Base-by-base conservation (phyloP, 2,888 invertebrate genomes). In the Cosmopolites sordidus region DNA sequence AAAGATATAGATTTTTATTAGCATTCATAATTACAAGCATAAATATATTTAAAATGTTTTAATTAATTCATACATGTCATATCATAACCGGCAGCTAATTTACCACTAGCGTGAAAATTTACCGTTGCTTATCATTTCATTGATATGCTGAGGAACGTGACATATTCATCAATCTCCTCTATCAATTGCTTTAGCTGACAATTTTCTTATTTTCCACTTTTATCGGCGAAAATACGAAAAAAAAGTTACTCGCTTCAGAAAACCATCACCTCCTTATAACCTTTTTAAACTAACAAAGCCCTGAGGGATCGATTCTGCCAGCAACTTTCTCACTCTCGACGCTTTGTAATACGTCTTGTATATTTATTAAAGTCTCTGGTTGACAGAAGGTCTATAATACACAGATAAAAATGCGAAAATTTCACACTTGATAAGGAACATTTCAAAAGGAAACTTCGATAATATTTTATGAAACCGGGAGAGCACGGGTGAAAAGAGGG, bases 361-460 rank as follows among this genome's bases (percentile, higher is more conserved):
- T 56, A 56, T 56, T 56, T 56, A 56, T 56, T 52, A 56, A 56
- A 56, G 56, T 44, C 43, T 33, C 52, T 37, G 51, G 52, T 53
- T 56, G 56, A 56, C 56, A 52, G 56, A 49, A 49, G 56, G 56
- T 56, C 52, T 56, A 56, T 56, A 56, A 56, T 56, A 16, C 40
- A 52, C 43, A 44, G 52, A 56, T 56, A 56, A 56, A 56, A 56
- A 56, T 49, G 49, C 51, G 57, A 54, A 54, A 57, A 57, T 57
- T 57, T 57, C 57, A 57, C 57, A 57, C 57, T 57, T 54, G 57
- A 57, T 57, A 57, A 50, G 51, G 43, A 57, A 54, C 54, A 54
- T 54, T 50, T 54, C 54, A 27, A 43, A 48, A 49, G 57, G 50
- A 57, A 57, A 57, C 44, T 54, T 51, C 50, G 56, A 56, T 56